Percentiles rank a stretch among this genome's conserved stretches.
phyloP scores from a whole-genome alignment of 35 echinoderm and acorn worm species.

The Lytechinus variegatus region DNA sequence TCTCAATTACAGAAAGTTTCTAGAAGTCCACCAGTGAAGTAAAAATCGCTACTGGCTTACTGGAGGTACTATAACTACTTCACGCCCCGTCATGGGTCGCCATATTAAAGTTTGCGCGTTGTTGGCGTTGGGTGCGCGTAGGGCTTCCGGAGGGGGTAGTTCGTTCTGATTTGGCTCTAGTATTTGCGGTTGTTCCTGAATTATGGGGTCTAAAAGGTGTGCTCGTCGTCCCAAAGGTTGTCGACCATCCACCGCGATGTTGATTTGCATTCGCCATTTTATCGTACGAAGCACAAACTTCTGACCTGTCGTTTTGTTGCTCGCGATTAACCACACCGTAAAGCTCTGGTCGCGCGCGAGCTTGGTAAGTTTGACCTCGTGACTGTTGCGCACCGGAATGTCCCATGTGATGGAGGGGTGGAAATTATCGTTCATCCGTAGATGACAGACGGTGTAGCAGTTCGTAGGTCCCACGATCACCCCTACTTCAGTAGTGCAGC shows the following conservation, averaged over 20 bases:
- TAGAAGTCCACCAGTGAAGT: background rate
- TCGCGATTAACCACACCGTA: constrained; percentile 95
- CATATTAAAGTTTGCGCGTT: constrained; percentile 98
- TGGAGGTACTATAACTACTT: constrained; percentile 90
- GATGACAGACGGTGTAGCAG: constrained; percentile 89
- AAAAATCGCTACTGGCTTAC: constrained; percentile 68
- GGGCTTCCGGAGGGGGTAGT: constrained; percentile 86
- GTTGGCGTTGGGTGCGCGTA: constrained; percentile 96
- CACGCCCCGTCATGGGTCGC: constrained; percentile 79
- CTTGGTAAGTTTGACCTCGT: constrained; percentile 87
- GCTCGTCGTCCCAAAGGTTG: constrained; percentile 83
- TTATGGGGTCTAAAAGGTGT: constrained; percentile 79
- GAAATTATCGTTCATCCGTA: constrained; percentile 99
- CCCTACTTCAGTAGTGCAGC: constrained; percentile 96
- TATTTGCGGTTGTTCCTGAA: constrained; percentile 91
- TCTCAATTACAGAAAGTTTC: background rate
- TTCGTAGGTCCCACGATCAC: constrained; percentile 90
- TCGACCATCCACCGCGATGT: constrained; percentile 86
- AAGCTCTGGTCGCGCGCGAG: constrained; percentile 95
- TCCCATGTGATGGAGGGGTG: constrained; percentile 99
- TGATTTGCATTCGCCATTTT: constrained; percentile 97
- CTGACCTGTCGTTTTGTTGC: constrained; percentile 93
- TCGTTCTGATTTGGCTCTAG: constrained; percentile 87
- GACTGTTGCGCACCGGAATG: constrained; percentile 91
- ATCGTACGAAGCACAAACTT: constrained; percentile 96